phyloP scores from a whole-genome alignment of 2,113 vertebrate species.

The Hoplias malabaricus region DNA sequence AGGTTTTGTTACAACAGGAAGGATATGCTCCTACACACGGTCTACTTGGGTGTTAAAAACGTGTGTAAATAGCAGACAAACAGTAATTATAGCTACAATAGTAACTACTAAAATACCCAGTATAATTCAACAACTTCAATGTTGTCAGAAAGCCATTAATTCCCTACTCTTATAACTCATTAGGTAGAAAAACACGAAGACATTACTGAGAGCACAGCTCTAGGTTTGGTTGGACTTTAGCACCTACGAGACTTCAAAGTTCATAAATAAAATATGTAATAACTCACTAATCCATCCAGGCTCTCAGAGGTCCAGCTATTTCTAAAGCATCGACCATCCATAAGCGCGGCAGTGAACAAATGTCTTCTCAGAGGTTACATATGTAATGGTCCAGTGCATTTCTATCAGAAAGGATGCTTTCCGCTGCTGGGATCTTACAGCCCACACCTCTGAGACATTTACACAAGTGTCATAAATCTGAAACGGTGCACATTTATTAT shows the following conservation, averaged over 20 bases:
- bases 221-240: not conserved
- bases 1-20: too few species aligned
- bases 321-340: not conserved
- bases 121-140: too few species aligned
- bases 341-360: conserved; percentile 9
- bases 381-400: conserved; percentile 1
- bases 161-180: not conserved
- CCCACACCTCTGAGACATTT: conserved; percentile 27
- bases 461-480: conserved; percentile 31
- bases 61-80: too few species aligned
- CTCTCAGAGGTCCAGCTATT: conserved; percentile 13
- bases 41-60: too few species aligned
- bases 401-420: not conserved
- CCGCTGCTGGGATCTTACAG: not conserved
- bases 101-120: too few species aligned
- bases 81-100: too few species aligned
- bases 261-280: conserved; percentile 16
- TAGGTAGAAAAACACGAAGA: not conserved
- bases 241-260: conserved; percentile 1
- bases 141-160: not conserved
- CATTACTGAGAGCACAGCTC: not conserved
- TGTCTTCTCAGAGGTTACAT: not conserved
- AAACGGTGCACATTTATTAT: conserved; percentile 35
- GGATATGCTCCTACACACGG: too few species aligned
- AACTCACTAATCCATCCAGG: not conserved